These are phyloP conservation scores for Procambarus clarkii DNA, from an alignment of 1,140 invertebrate species.

Conservation along the genomic window DNA sequence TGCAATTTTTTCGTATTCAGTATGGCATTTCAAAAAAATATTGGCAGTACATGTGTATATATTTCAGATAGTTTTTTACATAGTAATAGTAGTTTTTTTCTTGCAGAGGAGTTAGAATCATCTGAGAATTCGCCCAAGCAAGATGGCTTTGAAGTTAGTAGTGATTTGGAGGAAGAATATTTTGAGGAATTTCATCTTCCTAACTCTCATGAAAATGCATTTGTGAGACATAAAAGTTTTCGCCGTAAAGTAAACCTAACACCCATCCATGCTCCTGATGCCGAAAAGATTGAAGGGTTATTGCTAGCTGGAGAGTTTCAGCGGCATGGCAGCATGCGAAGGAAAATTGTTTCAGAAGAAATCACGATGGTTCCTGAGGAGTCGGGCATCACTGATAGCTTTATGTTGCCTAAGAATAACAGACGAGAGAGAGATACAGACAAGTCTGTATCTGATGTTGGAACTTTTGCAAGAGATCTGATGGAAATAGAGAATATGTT, in stretches of 20 bases:
- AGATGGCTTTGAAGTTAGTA: conserved; percentile 61
- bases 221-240: conserved; percentile 75
- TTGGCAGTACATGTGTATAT: neutral
- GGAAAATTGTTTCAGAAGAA: conserved; percentile 73
- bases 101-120: conserved; percentile 59
- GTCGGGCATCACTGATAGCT: conserved; percentile 5
- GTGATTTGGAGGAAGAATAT: conserved; percentile 74
- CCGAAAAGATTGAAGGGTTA: conserved; percentile 74
- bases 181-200: conserved; percentile 75
- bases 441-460: neutral
- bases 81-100: conserved; percentile 45
- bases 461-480: conserved; percentile 66
- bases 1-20: too few species aligned
- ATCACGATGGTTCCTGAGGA: conserved; percentile 54
- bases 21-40: too few species aligned
- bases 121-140: conserved; percentile 51
- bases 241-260: conserved; percentile 74
- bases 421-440: neutral
- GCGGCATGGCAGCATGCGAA: conserved; percentile 73
- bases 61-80: neutral
- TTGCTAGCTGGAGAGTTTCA: conserved; percentile 74
- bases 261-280: conserved; percentile 74
- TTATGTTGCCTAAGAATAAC: conserved; percentile 60
- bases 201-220: conserved; percentile 75
- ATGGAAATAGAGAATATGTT: conserved; percentile 67